Conservation (phyloP, 2,113 vertebrate species). For the Hucho hucho region DNA sequence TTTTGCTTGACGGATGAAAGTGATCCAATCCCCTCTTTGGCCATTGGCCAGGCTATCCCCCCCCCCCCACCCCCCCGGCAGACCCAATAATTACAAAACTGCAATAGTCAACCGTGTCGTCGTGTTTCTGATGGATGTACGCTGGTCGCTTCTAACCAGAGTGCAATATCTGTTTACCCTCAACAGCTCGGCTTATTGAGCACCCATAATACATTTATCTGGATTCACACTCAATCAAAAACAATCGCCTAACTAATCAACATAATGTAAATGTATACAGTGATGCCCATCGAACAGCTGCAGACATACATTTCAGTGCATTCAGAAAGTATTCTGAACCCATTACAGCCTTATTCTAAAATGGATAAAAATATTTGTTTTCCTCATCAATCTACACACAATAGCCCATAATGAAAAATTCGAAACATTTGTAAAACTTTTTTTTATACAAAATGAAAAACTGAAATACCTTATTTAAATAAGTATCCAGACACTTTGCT, state of each 20-base stretch:
- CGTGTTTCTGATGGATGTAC: constrained; percentile 67
- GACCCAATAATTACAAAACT: constrained; percentile 69
- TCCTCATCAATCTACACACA: too few relatives aligned
- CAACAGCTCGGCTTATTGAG: constrained; percentile 33
- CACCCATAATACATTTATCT: constrained; percentile 35
- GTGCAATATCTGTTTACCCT: constrained; percentile 49
- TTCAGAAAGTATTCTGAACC: too few relatives aligned
- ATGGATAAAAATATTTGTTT: too few relatives aligned
- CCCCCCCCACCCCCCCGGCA: constrained; percentile 58
- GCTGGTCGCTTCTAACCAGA: constrained; percentile 38
- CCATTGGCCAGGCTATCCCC: constrained; percentile 17
- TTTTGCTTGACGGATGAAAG: constrained; percentile 17
- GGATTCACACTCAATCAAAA: constrained; percentile 54
- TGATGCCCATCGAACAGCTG: neutral
- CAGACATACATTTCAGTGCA: constrained; percentile 17
- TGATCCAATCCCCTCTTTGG: constrained; percentile 27
- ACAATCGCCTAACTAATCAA: constrained; percentile 50
- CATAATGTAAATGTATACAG: constrained; percentile 36
- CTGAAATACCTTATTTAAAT: too few relatives aligned
- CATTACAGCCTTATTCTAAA: too few relatives aligned
- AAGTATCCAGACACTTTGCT: too few relatives aligned
- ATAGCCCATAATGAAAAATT: too few relatives aligned
- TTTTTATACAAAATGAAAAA: fast-evolving
- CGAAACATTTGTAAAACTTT: too few relatives aligned
- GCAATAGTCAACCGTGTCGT: constrained; percentile 48